phyloP scores from a whole-genome alignment of 2,797 vertebrate genomes.

The Spea hammondii region DNA sequence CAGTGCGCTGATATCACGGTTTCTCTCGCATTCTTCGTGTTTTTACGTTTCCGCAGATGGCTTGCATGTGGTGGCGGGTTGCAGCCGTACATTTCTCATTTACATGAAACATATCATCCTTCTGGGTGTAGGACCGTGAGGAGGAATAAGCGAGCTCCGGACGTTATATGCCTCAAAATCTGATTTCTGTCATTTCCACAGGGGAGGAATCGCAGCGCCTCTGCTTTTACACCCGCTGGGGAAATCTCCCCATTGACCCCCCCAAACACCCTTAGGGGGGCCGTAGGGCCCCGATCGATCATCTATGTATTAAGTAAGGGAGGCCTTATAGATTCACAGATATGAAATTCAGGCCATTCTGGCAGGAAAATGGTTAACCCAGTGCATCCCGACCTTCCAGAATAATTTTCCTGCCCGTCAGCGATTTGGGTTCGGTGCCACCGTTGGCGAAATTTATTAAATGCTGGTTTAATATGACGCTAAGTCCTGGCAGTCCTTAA shows the following conservation, averaged over 20 bases:
- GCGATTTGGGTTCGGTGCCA: too few species aligned
- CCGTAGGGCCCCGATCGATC: too few species aligned
- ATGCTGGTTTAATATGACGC: too few species aligned
- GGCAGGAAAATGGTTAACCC: background rate
- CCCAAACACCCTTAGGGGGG: too few species aligned
- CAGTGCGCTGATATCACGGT: background rate
- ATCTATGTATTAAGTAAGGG: background rate
- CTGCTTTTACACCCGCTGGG: too few species aligned
- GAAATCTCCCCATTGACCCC: too few species aligned
- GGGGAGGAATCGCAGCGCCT: slow-evolving; percentile 3
- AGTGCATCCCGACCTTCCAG: background rate
- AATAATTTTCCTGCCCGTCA: background rate
- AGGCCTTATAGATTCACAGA: background rate
- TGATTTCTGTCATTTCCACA: slow-evolving; percentile 11
- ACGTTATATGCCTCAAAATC: slow-evolving; percentile 26
- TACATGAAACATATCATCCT: background rate
- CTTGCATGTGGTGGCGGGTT: slow-evolving; percentile 16
- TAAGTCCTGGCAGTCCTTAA: too few species aligned
- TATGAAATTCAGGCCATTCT: background rate
- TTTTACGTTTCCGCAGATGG: slow-evolving; percentile 10
- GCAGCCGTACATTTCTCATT: too few species aligned
- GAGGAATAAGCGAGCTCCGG: slow-evolving; percentile 14
- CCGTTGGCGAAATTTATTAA: too few species aligned
- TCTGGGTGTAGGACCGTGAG: background rate
- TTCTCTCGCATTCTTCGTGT: slow-evolving; percentile 6